Percentiles rank a stretch among this genome's conserved stretches.
phyloP scores from a whole-genome alignment of 2,888 invertebrate genomes.

The Pandemis corylana region DNA sequence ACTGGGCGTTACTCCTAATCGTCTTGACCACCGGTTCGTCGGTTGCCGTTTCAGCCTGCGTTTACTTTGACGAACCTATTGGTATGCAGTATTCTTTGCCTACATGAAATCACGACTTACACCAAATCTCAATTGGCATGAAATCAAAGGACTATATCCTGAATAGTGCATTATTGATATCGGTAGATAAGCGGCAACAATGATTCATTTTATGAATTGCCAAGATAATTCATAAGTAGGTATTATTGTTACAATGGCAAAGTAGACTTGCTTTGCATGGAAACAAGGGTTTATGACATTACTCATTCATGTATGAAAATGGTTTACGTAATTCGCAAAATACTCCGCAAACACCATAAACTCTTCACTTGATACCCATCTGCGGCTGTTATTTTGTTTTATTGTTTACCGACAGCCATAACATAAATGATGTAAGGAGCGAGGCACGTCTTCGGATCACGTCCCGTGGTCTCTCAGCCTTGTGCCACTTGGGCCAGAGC shows the following conservation, averaged over 20 bases:
- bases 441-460: constrained; percentile 48
- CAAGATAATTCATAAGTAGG: not conserved
- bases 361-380: constrained; percentile 33
- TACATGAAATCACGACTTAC: not conserved
- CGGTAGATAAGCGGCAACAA: not conserved
- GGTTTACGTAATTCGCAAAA: constrained; percentile 22
- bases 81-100: constrained; percentile 54
- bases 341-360: constrained; percentile 24
- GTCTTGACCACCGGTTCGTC: constrained; percentile 63
- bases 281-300: not conserved
- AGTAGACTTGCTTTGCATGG: constrained; percentile 13
- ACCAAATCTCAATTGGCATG: not conserved
- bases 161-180: not conserved
- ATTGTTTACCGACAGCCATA: constrained; percentile 39
- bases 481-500: constrained; percentile 48
- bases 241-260: not conserved
- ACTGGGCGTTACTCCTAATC: constrained; percentile 74
- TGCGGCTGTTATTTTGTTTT: constrained; percentile 30
- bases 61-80: constrained; percentile 62
- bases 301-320: constrained; percentile 10
- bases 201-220: not conserved
- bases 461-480: constrained; percentile 53
- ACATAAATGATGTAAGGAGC: constrained; percentile 33
- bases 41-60: constrained; percentile 63
- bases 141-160: not conserved